These are phyloP conservation scores for Pseudomyrmex concolor DNA, from an alignment of 1,140 invertebrate genomes.

Conservation along the genomic window DNA sequence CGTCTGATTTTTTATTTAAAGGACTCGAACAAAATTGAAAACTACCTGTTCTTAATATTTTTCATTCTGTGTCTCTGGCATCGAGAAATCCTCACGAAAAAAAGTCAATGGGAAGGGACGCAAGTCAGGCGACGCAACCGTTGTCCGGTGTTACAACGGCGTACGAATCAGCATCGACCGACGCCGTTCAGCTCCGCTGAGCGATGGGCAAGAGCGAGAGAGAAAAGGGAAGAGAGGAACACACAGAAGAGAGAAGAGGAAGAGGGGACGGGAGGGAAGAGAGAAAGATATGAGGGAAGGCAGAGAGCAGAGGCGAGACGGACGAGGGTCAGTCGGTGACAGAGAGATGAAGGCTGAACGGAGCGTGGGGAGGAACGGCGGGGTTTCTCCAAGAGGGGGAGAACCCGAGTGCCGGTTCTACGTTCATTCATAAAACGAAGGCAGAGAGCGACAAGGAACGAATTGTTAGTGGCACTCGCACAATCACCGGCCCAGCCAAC, in stretches of 20 bases:
- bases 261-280: neutral
- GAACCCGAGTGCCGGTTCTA: constrained; percentile 64
- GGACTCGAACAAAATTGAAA: too few relatives aligned
- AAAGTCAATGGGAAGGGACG: constrained; percentile 13
- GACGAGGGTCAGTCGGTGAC: constrained; percentile 42
- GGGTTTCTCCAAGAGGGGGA: neutral
- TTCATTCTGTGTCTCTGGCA: too few relatives aligned
- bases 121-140: constrained; percentile 26
- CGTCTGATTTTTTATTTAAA: too few relatives aligned
- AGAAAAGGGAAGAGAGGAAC: constrained; percentile 1
- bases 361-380: constrained; percentile 1
- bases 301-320: constrained; percentile 50
- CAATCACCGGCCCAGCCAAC: constrained; percentile 67
- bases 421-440: constrained; percentile 78
- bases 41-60: too few relatives aligned
- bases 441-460: constrained; percentile 68
- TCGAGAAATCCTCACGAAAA: neutral
- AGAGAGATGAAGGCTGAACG: constrained; percentile 43
- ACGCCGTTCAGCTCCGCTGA: constrained; percentile 49
- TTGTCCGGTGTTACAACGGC: constrained; percentile 32
- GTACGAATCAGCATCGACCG: constrained; percentile 44
- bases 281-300: constrained; percentile 12
- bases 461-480: constrained; percentile 72
- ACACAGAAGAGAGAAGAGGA: neutral
- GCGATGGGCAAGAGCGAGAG: constrained; percentile 12